Percentiles rank a stretch among this genome's conserved stretches.
phyloP scores from a whole-genome alignment of 2,888 invertebrate species.

The Cephus nigrinus region DNA sequence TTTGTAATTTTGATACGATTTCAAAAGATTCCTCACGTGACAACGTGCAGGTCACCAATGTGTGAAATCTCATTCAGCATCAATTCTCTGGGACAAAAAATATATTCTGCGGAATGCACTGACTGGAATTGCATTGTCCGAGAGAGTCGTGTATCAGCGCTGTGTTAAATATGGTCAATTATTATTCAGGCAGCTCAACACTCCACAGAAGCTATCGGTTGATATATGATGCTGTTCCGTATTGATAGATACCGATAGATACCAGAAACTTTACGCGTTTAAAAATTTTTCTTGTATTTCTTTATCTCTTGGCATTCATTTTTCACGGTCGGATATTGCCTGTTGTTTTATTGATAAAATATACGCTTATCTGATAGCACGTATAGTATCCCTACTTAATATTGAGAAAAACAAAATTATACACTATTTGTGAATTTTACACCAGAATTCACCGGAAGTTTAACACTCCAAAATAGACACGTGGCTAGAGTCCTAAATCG shows the following conservation, averaged over 20 bases:
- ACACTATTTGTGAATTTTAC: neutral
- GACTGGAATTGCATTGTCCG: slow-evolving; percentile 17
- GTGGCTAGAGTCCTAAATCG: neutral
- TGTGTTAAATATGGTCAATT: slow-evolving; percentile 34
- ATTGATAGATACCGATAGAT: slow-evolving; percentile 59
- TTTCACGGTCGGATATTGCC: neutral
- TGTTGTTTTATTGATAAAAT: neutral
- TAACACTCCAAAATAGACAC: no score
- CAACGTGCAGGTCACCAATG: neutral
- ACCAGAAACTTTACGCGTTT: slow-evolving; percentile 54
- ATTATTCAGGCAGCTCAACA: slow-evolving; percentile 34
- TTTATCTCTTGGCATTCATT: slow-evolving; percentile 47
- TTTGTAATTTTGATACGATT: neutral
- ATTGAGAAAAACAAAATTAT: neutral
- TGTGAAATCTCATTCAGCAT: slow-evolving; percentile 37
- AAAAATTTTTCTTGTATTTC: slow-evolving; percentile 15
- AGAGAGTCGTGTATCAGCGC: slow-evolving; percentile 25
- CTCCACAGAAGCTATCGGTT: slow-evolving; percentile 41
- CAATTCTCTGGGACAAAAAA: slow-evolving; percentile 55
- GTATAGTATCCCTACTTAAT: neutral
- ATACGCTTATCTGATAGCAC: neutral
- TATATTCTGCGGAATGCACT: slow-evolving; percentile 10
- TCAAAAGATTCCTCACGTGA: neutral
- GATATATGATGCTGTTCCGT: slow-evolving; percentile 54
- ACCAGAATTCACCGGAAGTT: neutral